Percentiles rank a stretch among this genome's conserved stretches.
Evolutionary conservation across 2,113 vertebrate genomes (phyloP).

Genomic region (Eudyptes chrysolophus): DNA sequence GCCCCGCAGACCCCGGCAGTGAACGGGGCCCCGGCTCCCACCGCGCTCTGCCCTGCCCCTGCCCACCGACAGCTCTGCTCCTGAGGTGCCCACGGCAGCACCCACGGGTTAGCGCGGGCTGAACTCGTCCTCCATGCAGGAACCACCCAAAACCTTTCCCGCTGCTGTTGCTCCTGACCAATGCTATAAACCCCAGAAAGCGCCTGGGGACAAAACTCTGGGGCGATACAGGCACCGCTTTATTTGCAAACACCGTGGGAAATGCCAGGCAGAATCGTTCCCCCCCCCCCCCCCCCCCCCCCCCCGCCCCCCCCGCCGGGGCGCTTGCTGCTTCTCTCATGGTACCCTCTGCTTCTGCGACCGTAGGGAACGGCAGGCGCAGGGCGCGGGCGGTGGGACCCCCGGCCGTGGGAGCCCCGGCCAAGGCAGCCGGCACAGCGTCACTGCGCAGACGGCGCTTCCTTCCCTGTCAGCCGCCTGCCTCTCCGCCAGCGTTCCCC

Average conservation of each 20-base stretch:
- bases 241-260: not conserved
- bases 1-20: too few species aligned
- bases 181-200: not conserved
- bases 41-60: not conserved
- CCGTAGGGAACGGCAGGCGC: fast-evolving
- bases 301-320: fast-evolving
- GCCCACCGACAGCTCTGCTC: not conserved
- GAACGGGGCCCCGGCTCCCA: too few species aligned
- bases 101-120: not conserved
- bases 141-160: not conserved
- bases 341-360: not conserved
- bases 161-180: not conserved
- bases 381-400: not conserved
- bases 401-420: not conserved
- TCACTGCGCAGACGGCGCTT: not conserved
- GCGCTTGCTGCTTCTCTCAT: too few species aligned
- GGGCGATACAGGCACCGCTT: not conserved
- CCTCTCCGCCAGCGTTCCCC: not conserved
- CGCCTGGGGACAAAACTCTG: not conserved
- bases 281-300: fast-evolving
- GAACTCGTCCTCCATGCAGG: not conserved
- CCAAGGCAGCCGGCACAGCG: not conserved
- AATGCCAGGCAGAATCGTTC: not conserved
- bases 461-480: not conserved
- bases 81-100: not conserved